Conservation (phyloP, 2,797 vertebrate genomes). For the Acipenser ruthenus region DNA sequence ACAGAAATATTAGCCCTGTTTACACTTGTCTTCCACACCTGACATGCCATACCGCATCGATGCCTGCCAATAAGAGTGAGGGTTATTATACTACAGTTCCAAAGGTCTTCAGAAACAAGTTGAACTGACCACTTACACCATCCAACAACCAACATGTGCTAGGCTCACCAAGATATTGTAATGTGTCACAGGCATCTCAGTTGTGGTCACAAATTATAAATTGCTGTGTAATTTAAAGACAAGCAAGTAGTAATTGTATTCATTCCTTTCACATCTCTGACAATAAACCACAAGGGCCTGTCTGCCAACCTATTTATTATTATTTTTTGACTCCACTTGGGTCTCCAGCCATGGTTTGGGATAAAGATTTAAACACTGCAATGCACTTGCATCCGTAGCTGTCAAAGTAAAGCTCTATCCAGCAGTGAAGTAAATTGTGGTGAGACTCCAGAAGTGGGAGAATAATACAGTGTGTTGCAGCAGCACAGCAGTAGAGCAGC, state of each 20-base stretch:
- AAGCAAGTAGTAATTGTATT: neutral
- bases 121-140: too few relatives aligned
- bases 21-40: too few relatives aligned
- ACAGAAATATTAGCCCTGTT: too few relatives aligned
- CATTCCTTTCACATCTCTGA: neutral
- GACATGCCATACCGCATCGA: too few relatives aligned
- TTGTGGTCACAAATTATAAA: too few relatives aligned
- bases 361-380: neutral
- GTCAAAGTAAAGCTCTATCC: neutral
- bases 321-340: neutral
- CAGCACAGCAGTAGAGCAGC: neutral
- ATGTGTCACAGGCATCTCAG: too few relatives aligned
- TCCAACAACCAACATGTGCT: too few relatives aligned
- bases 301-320: neutral
- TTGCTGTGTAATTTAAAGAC: too few relatives aligned
- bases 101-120: too few relatives aligned
- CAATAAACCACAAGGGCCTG: neutral
- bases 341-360: neutral
- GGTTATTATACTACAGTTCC: too few relatives aligned
- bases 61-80: too few relatives aligned
- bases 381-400: conserved; percentile 1
- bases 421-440: neutral
- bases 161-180: too few relatives aligned
- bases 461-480: neutral
- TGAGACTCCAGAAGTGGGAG: neutral